Percentiles rank a stretch among this genome's conserved stretches.
Evolutionary conservation across 2,797 vertebrate genomes (phyloP).

Genomic region (Pangasius sanitwongsei): DNA sequence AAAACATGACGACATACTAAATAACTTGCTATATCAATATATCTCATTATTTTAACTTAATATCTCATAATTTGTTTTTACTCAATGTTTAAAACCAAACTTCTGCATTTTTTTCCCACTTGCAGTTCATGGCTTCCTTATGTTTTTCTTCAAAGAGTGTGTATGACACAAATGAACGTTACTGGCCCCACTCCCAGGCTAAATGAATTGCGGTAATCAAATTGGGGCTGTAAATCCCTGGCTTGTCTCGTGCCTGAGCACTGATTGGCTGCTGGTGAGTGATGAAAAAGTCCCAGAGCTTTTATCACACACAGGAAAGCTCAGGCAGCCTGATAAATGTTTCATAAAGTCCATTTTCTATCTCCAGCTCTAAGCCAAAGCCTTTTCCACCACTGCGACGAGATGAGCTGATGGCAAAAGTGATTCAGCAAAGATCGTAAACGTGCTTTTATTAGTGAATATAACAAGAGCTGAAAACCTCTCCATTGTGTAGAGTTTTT

Average conservation of each 20-base stretch:
- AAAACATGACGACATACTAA: too few species aligned
- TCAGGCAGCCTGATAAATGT: conserved; percentile 42
- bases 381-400: not conserved
- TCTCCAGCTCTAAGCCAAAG: conserved; percentile 14
- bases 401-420: conserved; percentile 17
- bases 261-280: conserved; percentile 21
- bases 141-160: not conserved
- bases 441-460: not conserved
- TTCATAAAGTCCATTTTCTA: conserved; percentile 45
- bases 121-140: not conserved
- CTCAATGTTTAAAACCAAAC: not conserved
- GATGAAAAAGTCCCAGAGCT: not conserved
- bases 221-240: conserved; percentile 35
- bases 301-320: conserved; percentile 30
- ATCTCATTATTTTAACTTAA: not conserved
- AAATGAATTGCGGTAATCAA: conserved; percentile 55
- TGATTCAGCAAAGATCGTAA: conserved; percentile 10
- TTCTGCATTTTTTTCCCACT: not conserved
- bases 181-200: conserved; percentile 15
- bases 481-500: not conserved
- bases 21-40: not conserved
- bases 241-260: conserved; percentile 16
- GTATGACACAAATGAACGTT: not conserved
- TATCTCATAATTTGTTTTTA: too few species aligned
- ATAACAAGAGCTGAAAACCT: not conserved